Evolutionary conservation across 2,797 vertebrate species (phyloP).

Genomic region (Menidia menidia): DNA sequence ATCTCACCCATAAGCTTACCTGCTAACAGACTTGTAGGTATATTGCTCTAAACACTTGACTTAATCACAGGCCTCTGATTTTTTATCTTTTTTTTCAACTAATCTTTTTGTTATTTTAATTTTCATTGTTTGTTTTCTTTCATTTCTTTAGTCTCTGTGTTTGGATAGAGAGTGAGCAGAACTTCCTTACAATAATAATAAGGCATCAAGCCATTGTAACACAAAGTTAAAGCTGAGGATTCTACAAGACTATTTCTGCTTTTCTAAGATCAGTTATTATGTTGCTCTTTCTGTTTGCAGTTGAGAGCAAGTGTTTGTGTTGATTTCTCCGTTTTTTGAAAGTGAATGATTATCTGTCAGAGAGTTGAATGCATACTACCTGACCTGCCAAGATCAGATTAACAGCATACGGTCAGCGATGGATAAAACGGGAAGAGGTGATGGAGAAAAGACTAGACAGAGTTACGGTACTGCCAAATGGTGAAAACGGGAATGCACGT

Average conservation of each 20-base stretch:
- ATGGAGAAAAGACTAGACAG: conserved; percentile 23
- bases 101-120: too few relatives aligned
- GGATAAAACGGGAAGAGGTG: conserved; percentile 24
- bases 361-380: background rate
- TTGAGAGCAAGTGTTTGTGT: conserved; percentile 22
- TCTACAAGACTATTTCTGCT: conserved; percentile 38
- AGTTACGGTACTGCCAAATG: conserved; percentile 40
- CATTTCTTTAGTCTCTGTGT: too few relatives aligned
- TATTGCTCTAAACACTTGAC: background rate
- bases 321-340: conserved; percentile 38
- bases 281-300: conserved; percentile 23
- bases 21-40: background rate
- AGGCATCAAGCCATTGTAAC: conserved; percentile 41
- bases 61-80: too few relatives aligned
- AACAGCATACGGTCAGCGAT: conserved; percentile 46
- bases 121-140: too few relatives aligned
- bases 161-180: too few relatives aligned
- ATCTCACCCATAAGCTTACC: background rate
- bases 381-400: conserved; percentile 41
- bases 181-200: conserved; percentile 45
- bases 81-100: too few relatives aligned
- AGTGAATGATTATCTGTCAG: conserved; percentile 38
- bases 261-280: conserved; percentile 17
- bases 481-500: conserved; percentile 47
- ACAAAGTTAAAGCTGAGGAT: conserved; percentile 54